A percentile compares a stretch with the other conserved stretches of the same genome.
phyloP scores from a whole-genome alignment of 2,888 invertebrate genomes.

The Cyaniris semiargus region DNA sequence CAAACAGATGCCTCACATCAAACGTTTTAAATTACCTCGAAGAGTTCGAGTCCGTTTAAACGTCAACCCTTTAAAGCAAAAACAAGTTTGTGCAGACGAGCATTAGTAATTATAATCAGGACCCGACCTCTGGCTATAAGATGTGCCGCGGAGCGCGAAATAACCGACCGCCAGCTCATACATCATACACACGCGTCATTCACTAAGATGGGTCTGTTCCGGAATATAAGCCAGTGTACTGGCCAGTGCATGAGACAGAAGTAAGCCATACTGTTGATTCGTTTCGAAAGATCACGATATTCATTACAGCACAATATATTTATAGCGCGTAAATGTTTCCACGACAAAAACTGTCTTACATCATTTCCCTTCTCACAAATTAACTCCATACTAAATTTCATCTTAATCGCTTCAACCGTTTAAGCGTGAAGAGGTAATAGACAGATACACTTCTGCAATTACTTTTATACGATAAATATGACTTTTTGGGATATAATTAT shows the following conservation, averaged over 20 bases:
- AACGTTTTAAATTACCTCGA: conserved; percentile 18
- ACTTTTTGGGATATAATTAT: not conserved
- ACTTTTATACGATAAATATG: not conserved
- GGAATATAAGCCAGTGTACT: not conserved
- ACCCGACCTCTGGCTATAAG: conserved; percentile 75
- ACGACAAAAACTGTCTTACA: no score
- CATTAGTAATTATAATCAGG: conserved; percentile 77
- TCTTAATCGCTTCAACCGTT: no score
- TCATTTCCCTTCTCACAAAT: no score
- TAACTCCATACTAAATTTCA: no score
- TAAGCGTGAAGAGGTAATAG: no score
- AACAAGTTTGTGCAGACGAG: conserved; percentile 63
- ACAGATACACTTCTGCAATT: no score
- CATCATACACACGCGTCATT: conserved; percentile 46
- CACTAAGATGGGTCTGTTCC: not conserved
- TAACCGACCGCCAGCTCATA: conserved; percentile 68
- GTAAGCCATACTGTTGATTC: not conserved
- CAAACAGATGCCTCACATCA: conserved; percentile 32
- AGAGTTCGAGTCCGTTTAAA: conserved; percentile 21
- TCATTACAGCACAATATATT: no score
- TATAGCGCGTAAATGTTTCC: no score
- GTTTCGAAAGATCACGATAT: no score
- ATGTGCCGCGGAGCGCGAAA: conserved; percentile 76
- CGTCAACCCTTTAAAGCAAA: conserved; percentile 38
- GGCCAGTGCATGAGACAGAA: not conserved